These are phyloP conservation scores for Gorsachius goisagi DNA, from an alignment of 2,113 vertebrate species.

Conservation along the genomic window DNA sequence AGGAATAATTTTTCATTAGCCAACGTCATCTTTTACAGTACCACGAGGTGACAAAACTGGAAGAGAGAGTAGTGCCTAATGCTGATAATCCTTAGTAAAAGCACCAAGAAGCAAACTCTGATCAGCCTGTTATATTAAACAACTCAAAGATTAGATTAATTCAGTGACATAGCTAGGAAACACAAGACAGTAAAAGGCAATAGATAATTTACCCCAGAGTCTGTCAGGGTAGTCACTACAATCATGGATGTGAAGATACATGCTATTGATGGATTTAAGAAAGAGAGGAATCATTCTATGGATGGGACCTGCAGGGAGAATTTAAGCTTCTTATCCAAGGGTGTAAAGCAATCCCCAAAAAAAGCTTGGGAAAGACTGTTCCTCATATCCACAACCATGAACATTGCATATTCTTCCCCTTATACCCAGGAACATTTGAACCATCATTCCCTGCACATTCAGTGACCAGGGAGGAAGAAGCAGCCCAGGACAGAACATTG, in stretches of 20 bases:
- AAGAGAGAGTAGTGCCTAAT: neutral
- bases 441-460: neutral
- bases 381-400: neutral
- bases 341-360: neutral
- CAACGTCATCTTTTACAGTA: neutral
- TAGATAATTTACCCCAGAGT: neutral
- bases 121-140: neutral
- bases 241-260: neutral
- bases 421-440: neutral
- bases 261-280: neutral
- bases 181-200: neutral
- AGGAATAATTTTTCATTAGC: neutral
- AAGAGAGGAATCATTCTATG: neutral
- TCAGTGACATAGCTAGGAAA: neutral
- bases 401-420: neutral
- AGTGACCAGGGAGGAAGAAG: neutral
- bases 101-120: neutral
- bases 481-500: neutral
- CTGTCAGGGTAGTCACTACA: neutral
- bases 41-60: neutral
- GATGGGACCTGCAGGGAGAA: neutral
- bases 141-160: neutral
- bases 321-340: neutral
- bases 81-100: neutral
- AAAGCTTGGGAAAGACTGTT: neutral